Evolutionary conservation across 2,888 invertebrate genomes (phyloP).

Genomic region (Melangyna quadrimaculata): DNA sequence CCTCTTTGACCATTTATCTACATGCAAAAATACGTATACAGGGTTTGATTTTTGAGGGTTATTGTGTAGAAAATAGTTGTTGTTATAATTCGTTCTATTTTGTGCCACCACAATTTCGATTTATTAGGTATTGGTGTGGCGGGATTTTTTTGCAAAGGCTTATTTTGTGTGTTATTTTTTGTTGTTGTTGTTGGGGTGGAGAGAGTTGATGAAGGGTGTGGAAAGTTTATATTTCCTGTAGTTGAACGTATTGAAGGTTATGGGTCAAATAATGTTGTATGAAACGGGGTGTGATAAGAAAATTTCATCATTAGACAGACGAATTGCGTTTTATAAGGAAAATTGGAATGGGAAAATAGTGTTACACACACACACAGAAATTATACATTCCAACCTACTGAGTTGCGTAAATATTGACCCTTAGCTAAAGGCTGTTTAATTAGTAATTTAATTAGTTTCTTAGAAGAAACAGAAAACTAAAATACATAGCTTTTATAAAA

Average conservation of each 20-base stretch:
- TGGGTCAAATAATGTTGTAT: constrained; percentile 50
- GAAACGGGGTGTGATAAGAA: constrained; percentile 22
- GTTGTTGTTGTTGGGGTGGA: not conserved
- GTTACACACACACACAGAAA: not conserved
- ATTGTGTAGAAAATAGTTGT: constrained; percentile 37
- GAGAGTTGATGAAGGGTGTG: too few relatives aligned
- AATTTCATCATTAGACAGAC: constrained; percentile 54
- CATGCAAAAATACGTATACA: constrained; percentile 48
- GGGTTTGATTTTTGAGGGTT: not conserved
- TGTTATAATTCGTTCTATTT: constrained; percentile 55
- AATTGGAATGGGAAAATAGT: not conserved
- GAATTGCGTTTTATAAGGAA: constrained; percentile 26
- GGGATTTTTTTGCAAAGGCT: constrained; percentile 58
- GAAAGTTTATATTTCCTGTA: not conserved
- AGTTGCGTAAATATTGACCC: not conserved
- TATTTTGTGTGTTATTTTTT: constrained; percentile 5
- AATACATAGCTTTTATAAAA: too few relatives aligned
- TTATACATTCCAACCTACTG: too few relatives aligned
- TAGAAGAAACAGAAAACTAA: too few relatives aligned
- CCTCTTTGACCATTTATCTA: constrained; percentile 19
- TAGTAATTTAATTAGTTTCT: not conserved
- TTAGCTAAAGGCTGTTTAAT: not conserved
- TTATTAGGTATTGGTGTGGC: constrained; percentile 56
- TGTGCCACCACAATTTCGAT: constrained; percentile 67
- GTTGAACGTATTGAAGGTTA: constrained; percentile 52